A percentile compares a stretch with the other conserved stretches of the same genome.
Evolutionary conservation across 2,113 vertebrate species (phyloP).

Genomic region (Platysteira castanea): DNA sequence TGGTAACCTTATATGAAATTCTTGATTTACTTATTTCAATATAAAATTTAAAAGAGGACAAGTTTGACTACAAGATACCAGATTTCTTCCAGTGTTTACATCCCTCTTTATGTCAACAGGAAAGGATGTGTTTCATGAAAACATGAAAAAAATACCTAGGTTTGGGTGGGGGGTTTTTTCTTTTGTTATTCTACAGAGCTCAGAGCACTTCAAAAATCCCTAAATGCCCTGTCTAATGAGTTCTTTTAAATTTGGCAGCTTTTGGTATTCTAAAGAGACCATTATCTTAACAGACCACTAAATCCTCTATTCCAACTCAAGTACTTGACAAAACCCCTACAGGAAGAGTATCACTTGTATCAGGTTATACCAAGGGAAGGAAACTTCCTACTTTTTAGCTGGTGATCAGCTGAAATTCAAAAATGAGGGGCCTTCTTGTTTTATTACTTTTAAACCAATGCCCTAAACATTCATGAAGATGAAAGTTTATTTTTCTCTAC

Average conservation of each 20-base stretch:
- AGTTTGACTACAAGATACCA: background rate
- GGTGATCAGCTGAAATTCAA: background rate
- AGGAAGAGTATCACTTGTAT: background rate
- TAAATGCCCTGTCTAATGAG: background rate
- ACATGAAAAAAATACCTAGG: background rate
- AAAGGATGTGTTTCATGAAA: background rate
- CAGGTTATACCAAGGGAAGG: background rate
- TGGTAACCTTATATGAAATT: background rate
- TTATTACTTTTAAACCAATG: background rate
- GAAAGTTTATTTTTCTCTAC: background rate
- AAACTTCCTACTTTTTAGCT: background rate
- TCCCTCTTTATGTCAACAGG: background rate
- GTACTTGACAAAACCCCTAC: background rate
- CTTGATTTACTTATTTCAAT: background rate
- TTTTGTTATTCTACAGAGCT: background rate
- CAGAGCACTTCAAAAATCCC: background rate
- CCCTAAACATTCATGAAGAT: background rate
- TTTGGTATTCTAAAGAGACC: background rate
- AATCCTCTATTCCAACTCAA: background rate
- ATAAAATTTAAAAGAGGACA: background rate
- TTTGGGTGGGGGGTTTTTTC: background rate
- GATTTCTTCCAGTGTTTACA: background rate
- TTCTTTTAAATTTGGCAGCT: background rate
- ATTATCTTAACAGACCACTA: background rate
- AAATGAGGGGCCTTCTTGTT: background rate